Percentiles rank a stretch among this genome's conserved stretches.
phyloP scores from a whole-genome alignment of 2,113 vertebrate species.

The Phodopus roborovskii region DNA sequence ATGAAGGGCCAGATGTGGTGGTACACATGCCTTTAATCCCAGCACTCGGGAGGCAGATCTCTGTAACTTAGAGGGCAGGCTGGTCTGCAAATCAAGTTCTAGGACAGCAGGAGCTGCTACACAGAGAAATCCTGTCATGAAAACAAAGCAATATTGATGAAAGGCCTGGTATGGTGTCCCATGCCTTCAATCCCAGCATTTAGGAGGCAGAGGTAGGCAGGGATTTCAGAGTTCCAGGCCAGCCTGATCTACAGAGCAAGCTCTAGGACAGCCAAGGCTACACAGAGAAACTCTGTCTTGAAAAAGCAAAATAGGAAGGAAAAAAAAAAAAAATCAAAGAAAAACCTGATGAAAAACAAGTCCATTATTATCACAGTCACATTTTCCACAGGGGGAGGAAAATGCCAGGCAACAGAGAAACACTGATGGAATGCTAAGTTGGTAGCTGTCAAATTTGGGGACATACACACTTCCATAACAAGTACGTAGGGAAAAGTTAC shows the following conservation, averaged over 20 bases:
- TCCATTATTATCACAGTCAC: not conserved
- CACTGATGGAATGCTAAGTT: not conserved
- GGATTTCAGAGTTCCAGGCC: not conserved
- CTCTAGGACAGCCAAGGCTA: not conserved
- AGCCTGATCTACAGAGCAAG: not conserved
- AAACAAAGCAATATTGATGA: not conserved
- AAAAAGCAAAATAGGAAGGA: not conserved
- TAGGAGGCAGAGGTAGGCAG: not conserved
- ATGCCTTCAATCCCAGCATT: not conserved
- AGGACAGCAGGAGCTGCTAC: not conserved
- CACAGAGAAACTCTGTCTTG: not conserved
- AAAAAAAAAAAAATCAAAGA: not conserved
- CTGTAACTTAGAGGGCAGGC: not conserved
- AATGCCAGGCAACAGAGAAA: not conserved
- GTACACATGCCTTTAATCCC: no score
- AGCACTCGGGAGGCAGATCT: not conserved
- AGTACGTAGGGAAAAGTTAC: slow-evolving; percentile 31
- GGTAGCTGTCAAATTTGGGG: not conserved
- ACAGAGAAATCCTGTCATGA: not conserved
- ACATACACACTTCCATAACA: slow-evolving; percentile 1
- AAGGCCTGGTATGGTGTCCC: not conserved
- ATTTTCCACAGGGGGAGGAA: slow-evolving; percentile 45
- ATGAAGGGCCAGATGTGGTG: not conserved
- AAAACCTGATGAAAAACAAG: not conserved
- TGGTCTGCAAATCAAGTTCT: not conserved